Conservation (phyloP, 2,113 vertebrate genomes). For the Bettongia penicillata region DNA sequence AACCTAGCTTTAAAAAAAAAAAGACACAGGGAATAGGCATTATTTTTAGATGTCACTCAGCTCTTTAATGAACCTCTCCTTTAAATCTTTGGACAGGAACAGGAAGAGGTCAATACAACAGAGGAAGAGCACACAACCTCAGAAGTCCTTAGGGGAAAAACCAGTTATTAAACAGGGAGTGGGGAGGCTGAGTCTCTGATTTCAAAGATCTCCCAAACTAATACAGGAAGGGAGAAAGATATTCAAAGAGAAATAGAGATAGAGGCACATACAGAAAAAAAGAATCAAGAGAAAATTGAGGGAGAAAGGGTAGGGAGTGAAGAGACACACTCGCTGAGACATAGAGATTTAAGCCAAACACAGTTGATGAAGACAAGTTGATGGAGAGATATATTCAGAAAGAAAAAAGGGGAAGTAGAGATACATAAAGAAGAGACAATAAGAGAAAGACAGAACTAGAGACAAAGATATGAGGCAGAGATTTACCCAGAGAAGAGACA, state of each 20-base stretch:
- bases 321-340: too few species aligned
- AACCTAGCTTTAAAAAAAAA: not conserved
- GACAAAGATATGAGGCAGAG: not conserved
- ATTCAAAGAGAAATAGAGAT: not conserved
- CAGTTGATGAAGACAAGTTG: not conserved
- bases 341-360: not conserved
- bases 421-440: not conserved
- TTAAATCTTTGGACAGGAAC: not conserved
- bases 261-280: not conserved
- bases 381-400: not conserved
- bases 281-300: not conserved
- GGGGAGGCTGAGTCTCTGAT: not conserved
- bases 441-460: not conserved
- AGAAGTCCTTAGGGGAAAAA: not conserved
- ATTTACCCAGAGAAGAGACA: not conserved
- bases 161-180: not conserved
- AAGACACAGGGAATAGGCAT: not conserved
- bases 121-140: not conserved
- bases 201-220: not conserved
- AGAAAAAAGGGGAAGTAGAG: rapidly evolving
- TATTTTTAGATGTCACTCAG: not conserved
- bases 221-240: not conserved
- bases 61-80: not conserved
- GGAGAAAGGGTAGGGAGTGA: too few species aligned
- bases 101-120: not conserved